phyloP scores from a whole-genome alignment of 2,797 vertebrate species.

The Acridotheres tristis region DNA sequence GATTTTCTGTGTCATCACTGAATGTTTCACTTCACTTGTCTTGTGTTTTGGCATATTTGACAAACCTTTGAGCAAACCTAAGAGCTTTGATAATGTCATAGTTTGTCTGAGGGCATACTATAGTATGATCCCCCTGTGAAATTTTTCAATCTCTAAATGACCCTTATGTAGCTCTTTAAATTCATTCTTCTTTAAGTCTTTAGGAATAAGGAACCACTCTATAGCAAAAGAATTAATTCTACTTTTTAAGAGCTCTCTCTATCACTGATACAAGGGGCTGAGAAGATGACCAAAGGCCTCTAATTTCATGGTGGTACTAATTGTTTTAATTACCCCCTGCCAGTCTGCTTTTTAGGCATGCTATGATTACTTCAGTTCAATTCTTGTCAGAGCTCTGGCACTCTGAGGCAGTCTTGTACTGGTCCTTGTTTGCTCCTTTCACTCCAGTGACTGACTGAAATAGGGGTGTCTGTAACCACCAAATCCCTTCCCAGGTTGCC shows the following conservation, averaged over 20 bases:
- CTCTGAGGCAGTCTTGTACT: neutral
- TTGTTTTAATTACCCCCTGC: neutral
- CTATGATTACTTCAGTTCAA: neutral
- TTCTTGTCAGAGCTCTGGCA: neutral
- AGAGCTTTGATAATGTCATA: neutral
- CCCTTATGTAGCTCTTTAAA: neutral
- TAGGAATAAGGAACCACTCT: neutral
- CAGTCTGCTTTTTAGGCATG: neutral
- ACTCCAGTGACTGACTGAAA: neutral
- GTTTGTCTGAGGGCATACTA: neutral
- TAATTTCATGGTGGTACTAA: neutral
- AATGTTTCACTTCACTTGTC: neutral
- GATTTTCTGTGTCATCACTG: neutral
- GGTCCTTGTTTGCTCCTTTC: neutral
- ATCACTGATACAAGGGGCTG: neutral
- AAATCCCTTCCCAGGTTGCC: neutral
- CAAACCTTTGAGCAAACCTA: neutral
- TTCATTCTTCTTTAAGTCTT: neutral
- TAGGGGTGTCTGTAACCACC: neutral
- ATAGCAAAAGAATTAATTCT: neutral
- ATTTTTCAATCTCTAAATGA: neutral
- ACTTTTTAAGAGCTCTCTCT: neutral
- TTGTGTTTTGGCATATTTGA: neutral
- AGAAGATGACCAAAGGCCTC: neutral
- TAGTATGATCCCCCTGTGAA: neutral